Percentiles rank a stretch among this genome's conserved stretches.
phyloP scores from a whole-genome alignment of 2,888 invertebrate genomes.

The Achlya flavicornis region DNA sequence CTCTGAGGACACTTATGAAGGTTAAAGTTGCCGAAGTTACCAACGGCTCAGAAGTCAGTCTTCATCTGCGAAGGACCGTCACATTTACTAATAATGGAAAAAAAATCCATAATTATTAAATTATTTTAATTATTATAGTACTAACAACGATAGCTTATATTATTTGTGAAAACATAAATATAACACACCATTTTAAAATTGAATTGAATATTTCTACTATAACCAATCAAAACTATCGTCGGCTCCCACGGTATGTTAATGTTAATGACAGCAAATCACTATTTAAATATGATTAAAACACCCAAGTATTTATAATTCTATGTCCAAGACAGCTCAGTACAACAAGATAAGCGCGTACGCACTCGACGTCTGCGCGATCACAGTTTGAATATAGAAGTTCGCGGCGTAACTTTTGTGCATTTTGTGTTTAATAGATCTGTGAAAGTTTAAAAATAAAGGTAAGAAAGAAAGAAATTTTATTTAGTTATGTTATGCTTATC shows the following conservation, averaged over 20 bases:
- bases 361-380: background rate
- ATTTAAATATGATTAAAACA: slow-evolving; percentile 1
- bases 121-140: no score
- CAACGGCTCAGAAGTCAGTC: no score
- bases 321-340: background rate
- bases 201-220: background rate
- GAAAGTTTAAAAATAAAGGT: background rate
- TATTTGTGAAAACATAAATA: no score
- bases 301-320: background rate
- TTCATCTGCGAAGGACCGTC: no score
- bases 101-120: no score
- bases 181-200: no score
- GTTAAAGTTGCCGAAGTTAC: no score
- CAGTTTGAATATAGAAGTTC: background rate
- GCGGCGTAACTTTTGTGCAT: background rate
- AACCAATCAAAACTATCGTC: background rate
- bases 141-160: no score
- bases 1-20: no score
- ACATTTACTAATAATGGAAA: no score
- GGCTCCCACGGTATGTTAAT: background rate
- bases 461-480: background rate
- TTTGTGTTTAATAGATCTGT: background rate
- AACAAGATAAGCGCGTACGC: background rate
- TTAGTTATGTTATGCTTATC: no score
- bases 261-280: background rate